Base-by-base conservation (phyloP, 2,113 vertebrate genomes). In the Tringa solitaria region DNA sequence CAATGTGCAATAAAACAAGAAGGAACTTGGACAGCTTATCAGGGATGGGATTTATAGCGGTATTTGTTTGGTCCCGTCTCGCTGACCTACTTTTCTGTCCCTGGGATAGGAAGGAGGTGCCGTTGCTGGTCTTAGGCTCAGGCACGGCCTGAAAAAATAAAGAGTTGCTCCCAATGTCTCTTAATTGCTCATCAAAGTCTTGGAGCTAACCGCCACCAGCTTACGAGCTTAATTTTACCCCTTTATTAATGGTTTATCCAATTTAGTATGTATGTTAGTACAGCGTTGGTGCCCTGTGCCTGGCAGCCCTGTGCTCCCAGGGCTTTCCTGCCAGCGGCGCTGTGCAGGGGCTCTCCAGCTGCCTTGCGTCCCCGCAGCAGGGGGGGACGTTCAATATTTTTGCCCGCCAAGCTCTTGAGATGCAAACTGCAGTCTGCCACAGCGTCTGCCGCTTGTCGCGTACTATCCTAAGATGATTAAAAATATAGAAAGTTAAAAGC, bases 1-100 rank as follows among this genome's bases (percentile, higher is more conserved):
- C 64, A 88, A 88, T 54, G 23, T 74, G 85, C 87, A 96, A 56
- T 88, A 88, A 90, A 94, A 78, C 79, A 96, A 92, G 90, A 92
- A 86, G 33, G 23, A 86, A 94, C 75, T 78, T 88, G 92, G 87
- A 26, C 63, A 86, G 63, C 59, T 90, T 94, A 79, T 74, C 68
- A 67, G 37, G 46, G 43, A 54, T 67, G 46, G 27, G 46, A 80
- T 90, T 88, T 93, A 50, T 69, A 48, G 21, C 21, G 14, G 14
- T 80, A 63, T 90, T 79, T 90, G 16, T 84, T 84, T 93, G 72
- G 72, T 33, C 43, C 24, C 5, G 4, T 74, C 6, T 1, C 0
- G 3, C 41, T 83, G 35, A 88, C 59, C 85, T 93, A 88, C 43
- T 96, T 95, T 89, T 74, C 41, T 65, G 32, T 86, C 54, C 6